Percentiles rank a stretch among this genome's conserved stretches.
These are phyloP conservation scores for Osmerus eperlanus DNA, from an alignment of 2,113 vertebrate species.

Conservation along the genomic window DNA sequence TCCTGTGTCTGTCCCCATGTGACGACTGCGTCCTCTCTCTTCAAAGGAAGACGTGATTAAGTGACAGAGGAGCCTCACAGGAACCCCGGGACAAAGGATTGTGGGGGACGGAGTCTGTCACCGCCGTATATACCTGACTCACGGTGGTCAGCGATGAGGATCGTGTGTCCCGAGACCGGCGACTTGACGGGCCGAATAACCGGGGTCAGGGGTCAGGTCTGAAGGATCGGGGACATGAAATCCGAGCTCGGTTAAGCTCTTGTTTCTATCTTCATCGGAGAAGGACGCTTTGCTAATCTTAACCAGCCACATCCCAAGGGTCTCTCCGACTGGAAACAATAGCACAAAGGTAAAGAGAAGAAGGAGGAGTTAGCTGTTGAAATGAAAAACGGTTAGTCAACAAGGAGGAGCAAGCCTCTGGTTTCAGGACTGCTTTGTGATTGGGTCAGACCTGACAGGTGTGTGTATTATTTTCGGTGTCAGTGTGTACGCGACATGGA, in stretches of 20 bases:
- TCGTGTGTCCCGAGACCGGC: conserved; percentile 60
- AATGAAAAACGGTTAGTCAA: conserved; percentile 35
- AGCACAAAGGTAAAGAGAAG: conserved; percentile 15
- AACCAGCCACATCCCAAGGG: conserved; percentile 1
- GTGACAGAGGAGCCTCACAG: conserved; percentile 53
- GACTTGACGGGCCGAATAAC: conserved; percentile 55
- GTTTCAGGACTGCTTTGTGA: not conserved
- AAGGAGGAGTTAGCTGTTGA: conserved; percentile 24
- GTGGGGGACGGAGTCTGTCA: conserved; percentile 42
- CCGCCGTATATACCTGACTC: conserved; percentile 20
- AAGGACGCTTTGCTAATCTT: conserved; percentile 13
- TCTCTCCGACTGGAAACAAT: conserved; percentile 6
- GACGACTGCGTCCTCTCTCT: conserved; percentile 23
- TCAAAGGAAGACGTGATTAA: conserved; percentile 44
- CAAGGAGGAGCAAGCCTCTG: not conserved
- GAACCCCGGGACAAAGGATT: conserved; percentile 44
- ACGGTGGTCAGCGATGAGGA: conserved; percentile 26
- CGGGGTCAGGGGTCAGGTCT: conserved; percentile 59
- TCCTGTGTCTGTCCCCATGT: not conserved
- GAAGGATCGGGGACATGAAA: conserved; percentile 51
- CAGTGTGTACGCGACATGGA: not conserved
- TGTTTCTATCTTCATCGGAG: conserved; percentile 42
- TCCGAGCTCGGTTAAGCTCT: conserved; percentile 44
- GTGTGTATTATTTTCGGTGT: too few species aligned
- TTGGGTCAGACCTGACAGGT: too few species aligned